These are phyloP conservation scores for Pyralis farinalis DNA, from an alignment of 2,888 invertebrate genomes.

Conservation along the genomic window DNA sequence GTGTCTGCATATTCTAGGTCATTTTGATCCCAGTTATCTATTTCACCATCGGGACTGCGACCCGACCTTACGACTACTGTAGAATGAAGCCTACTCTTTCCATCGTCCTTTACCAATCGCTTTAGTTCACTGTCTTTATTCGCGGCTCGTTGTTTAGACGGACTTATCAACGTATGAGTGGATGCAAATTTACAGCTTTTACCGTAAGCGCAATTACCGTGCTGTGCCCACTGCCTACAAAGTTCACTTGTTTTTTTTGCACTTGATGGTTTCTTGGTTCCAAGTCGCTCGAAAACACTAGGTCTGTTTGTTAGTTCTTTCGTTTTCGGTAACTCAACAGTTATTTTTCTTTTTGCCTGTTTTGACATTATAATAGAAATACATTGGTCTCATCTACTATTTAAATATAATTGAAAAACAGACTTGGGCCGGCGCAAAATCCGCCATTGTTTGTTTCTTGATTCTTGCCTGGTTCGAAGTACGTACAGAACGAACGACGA, in stretches of 20 bases:
- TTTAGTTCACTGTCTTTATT: conserved; percentile 83
- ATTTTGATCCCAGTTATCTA: conserved; percentile 89
- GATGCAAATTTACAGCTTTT: conserved; percentile 89
- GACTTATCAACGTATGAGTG: conserved; percentile 88
- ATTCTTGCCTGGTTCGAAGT: no score
- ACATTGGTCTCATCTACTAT: conserved; percentile 63
- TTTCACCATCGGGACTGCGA: conserved; percentile 83
- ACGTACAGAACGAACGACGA: no score
- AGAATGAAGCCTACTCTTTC: conserved; percentile 83
- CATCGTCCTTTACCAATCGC: conserved; percentile 80
- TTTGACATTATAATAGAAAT: conserved; percentile 77
- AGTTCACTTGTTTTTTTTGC: conserved; percentile 83
- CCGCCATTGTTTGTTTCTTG: conserved; percentile 40
- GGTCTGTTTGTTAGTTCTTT: conserved; percentile 85
- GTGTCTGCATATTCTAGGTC: conserved; percentile 91
- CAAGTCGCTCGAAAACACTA: conserved; percentile 91
- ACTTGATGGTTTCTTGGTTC: conserved; percentile 85
- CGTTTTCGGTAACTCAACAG: conserved; percentile 86
- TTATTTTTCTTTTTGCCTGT: conserved; percentile 89
- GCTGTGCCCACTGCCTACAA: conserved; percentile 89
- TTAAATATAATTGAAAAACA: conserved; percentile 39
- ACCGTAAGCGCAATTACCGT: conserved; percentile 89
- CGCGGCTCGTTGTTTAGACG: conserved; percentile 85
- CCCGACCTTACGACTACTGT: conserved; percentile 81
- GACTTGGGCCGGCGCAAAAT: conserved; percentile 35